Base-by-base conservation (phyloP, 2,888 invertebrate species). In the Drosophila anomalata region DNA sequence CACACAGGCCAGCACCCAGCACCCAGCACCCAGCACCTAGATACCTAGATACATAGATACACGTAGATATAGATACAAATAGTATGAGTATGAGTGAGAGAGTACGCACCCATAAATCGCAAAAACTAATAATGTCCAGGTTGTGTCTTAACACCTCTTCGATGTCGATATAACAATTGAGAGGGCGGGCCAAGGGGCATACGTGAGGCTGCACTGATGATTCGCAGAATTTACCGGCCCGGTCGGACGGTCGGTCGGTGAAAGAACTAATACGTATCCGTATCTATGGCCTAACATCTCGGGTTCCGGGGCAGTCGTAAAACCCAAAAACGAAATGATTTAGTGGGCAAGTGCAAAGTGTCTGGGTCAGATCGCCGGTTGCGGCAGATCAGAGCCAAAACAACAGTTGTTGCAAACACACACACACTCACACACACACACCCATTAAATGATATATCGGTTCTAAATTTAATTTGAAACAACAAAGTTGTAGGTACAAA, bases 121-220 rank as follows among this genome's bases (percentile, higher is more conserved):
- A 80, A 67, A 65, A 65, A 79, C 79, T 87, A 86, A 83, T 86
- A 84, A 78, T 86, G 81, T 86, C 78, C 81, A 70, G 78, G 84
- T 80, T 80, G 87, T 78, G 87, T 78, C 83, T 66, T 82, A 83
- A 87, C 83, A 87, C 73, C 62, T 67, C 51, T 47, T 44, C 31
- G 68, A 36, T 41, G 31, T n/a, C n/a, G 44, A 11, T 7, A 29
- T n/a, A 9, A 29, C 29, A 29, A 29, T 29, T 29, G 29, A 29
- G 31, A 17, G 50, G 20, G 24, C n/a, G 52, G 33, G 22, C 20
- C 20, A 5, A 44, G 20, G 36, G 57, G 56, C 60, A 46, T 46
- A 24, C 33, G n/a, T n/a, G n/a, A n/a, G 46, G 58, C 63, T 63
- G 66, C 26, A 14, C 44, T 52, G 41, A 66, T 68, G 66, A 68